These are phyloP conservation scores for Campoplex capitator DNA, from an alignment of 2,888 invertebrate species.

Conservation along the genomic window DNA sequence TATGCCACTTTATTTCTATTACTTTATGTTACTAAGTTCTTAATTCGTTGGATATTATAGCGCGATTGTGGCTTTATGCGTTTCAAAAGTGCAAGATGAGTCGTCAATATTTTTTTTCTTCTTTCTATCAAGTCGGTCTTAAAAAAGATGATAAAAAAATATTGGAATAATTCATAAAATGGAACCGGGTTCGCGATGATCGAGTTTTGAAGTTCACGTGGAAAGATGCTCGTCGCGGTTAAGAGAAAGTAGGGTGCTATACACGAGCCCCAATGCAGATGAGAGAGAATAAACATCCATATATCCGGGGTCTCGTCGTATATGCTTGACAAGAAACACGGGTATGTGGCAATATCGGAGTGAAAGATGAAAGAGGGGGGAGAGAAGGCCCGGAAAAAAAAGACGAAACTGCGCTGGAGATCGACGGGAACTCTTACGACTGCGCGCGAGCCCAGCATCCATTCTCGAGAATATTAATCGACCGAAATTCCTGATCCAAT, in stretches of 20 bases:
- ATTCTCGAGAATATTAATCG: slow-evolving; percentile 54
- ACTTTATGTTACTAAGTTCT: not conserved
- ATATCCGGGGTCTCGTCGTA: slow-evolving; percentile 29
- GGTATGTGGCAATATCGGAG: not conserved
- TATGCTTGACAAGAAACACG: not conserved
- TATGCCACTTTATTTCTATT: not conserved
- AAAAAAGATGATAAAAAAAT: not conserved
- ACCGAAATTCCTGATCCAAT: slow-evolving; percentile 61
- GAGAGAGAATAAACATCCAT: slow-evolving; percentile 38
- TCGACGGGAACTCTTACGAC: not conserved
- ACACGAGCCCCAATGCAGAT: slow-evolving; percentile 11
- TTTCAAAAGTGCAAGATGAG: not conserved
- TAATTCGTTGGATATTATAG: slow-evolving; percentile 8
- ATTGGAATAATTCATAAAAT: not conserved
- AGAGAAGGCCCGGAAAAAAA: not conserved
- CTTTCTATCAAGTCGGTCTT: not conserved
- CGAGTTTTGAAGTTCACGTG: slow-evolving; percentile 48
- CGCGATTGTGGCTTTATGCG: not conserved
- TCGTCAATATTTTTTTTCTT: not conserved
- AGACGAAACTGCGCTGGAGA: not conserved
- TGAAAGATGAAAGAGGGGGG: not conserved
- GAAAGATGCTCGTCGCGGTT: slow-evolving; percentile 41
- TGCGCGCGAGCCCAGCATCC: not conserved
- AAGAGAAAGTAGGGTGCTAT: slow-evolving; percentile 64
- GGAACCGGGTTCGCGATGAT: slow-evolving; percentile 39